Conservation (phyloP, 2,888 invertebrate genomes). For the Chymomyza caudatula region DNA sequence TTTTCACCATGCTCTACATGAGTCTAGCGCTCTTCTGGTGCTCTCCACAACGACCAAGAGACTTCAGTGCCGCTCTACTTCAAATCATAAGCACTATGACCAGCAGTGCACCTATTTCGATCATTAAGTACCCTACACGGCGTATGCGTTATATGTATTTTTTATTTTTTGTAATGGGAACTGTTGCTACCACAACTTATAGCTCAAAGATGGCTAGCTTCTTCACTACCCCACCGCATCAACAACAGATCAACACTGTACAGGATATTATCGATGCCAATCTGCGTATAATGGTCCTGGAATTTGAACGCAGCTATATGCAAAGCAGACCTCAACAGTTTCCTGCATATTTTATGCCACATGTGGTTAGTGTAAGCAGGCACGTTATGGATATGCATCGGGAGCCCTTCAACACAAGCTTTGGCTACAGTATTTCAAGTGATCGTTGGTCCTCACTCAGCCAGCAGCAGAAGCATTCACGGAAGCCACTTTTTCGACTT, state of each 20-base stretch:
- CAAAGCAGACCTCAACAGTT: constrained; percentile 8
- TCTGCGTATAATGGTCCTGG: constrained; percentile 40
- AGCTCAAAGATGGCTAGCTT: constrained; percentile 46
- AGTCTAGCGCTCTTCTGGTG: constrained; percentile 37
- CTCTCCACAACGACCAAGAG: constrained; percentile 9
- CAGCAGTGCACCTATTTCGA: constrained; percentile 12
- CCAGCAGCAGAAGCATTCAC: constrained; percentile 59
- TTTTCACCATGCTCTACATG: constrained; percentile 33
- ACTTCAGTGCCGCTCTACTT: neutral
- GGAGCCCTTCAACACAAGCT: constrained; percentile 55
- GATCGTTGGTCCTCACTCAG: constrained; percentile 71
- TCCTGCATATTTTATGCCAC: constrained; percentile 25
- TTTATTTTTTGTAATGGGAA: constrained; percentile 40
- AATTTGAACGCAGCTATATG: constrained; percentile 29
- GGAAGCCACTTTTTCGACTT: constrained; percentile 58
- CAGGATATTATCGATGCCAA: constrained; percentile 39
- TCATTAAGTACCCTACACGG: neutral
- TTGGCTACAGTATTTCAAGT: constrained; percentile 56
- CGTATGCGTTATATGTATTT: too few species aligned
- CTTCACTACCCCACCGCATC: constrained; percentile 32
- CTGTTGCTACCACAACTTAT: constrained; percentile 44
- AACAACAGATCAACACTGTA: constrained; percentile 41
- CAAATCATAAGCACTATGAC: constrained; percentile 11
- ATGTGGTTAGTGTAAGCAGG: constrained; percentile 24
- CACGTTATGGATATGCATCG: constrained; percentile 45